phyloP scores from a whole-genome alignment of 2,888 invertebrate genomes.

The Scaptomyza parva region DNA sequence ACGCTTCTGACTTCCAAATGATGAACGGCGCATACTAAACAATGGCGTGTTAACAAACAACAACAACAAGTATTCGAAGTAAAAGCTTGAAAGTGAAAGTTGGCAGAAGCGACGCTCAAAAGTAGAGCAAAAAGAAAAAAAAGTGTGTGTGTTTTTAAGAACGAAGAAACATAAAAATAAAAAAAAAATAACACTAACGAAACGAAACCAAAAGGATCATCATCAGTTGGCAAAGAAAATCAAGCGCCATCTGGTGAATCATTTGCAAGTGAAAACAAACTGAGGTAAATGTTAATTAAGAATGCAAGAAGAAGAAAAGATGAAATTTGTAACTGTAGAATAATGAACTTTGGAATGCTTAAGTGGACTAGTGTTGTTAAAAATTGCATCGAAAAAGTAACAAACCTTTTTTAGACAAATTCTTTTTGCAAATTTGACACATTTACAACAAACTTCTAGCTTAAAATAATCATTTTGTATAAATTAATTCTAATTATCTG shows the following conservation, averaged over 20 bases:
- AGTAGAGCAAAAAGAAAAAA: conserved; percentile 32
- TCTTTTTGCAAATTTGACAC: too few species aligned
- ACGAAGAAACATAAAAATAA: conserved; percentile 16
- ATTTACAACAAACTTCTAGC: too few species aligned
- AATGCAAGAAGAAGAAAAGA: not conserved
- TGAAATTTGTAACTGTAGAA: too few species aligned
- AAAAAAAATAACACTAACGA: conserved; percentile 6
- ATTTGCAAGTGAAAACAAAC: conserved; percentile 16
- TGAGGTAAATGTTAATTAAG: conserved; percentile 14
- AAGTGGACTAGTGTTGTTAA: too few species aligned
- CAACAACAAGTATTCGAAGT: conserved; percentile 27
- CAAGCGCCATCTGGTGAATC: conserved; percentile 10
- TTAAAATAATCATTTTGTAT: too few species aligned
- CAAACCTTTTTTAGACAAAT: too few species aligned
- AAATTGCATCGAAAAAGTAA: too few species aligned
- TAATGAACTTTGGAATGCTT: too few species aligned
- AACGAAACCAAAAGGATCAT: conserved; percentile 24
- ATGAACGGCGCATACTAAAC: conserved; percentile 61
- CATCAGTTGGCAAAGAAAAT: conserved; percentile 7
- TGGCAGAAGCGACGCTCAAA: conserved; percentile 16
- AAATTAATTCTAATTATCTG: too few species aligned
- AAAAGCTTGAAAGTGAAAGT: conserved; percentile 39
- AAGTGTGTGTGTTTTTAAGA: conserved; percentile 3
- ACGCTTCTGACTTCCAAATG: conserved; percentile 42
- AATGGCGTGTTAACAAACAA: conserved; percentile 55